A percentile compares a stretch with the other conserved stretches of the same genome.
These are phyloP conservation scores for Netelia virgata DNA, from an alignment of 2,888 invertebrate genomes.

Conservation along the genomic window DNA sequence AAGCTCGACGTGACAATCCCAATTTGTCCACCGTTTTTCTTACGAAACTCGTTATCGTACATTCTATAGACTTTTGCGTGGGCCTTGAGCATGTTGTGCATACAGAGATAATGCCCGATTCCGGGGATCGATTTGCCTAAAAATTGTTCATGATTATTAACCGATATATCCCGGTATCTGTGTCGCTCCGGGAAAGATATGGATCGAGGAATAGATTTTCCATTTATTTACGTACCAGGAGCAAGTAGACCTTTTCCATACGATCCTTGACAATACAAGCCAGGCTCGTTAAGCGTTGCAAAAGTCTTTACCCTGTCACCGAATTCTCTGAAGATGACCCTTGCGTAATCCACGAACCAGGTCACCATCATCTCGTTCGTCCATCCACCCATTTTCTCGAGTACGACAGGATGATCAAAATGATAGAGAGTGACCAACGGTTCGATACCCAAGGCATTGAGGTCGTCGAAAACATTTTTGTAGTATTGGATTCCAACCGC, in stretches of 20 bases:
- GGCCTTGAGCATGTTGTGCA: constrained; percentile 90
- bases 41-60: constrained; percentile 87
- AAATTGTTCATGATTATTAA: constrained; percentile 15
- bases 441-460: constrained; percentile 86
- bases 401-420: constrained; percentile 88
- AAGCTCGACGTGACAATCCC: constrained; percentile 70
- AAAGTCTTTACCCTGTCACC: constrained; percentile 86
- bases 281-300: constrained; percentile 90
- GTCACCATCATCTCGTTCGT: constrained; percentile 87
- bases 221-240: constrained; percentile 82
- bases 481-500: constrained; percentile 88
- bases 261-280: constrained; percentile 85
- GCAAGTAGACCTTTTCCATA: constrained; percentile 86
- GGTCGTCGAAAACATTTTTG: constrained; percentile 87
- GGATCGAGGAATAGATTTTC: neutral
- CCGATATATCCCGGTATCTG: too few species aligned
- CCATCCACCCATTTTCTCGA: constrained; percentile 89
- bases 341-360: constrained; percentile 88
- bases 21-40: constrained; percentile 86
- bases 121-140: constrained; percentile 84
- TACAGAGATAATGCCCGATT: constrained; percentile 89
- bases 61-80: constrained; percentile 90
- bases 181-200: neutral
- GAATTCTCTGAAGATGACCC: constrained; percentile 86
- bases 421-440: constrained; percentile 89